Evolutionary conservation across 2,797 vertebrate genomes (phyloP), one percentile per base, ranked within the genome.

Genomic region (Heliangelus exortis): DNA sequence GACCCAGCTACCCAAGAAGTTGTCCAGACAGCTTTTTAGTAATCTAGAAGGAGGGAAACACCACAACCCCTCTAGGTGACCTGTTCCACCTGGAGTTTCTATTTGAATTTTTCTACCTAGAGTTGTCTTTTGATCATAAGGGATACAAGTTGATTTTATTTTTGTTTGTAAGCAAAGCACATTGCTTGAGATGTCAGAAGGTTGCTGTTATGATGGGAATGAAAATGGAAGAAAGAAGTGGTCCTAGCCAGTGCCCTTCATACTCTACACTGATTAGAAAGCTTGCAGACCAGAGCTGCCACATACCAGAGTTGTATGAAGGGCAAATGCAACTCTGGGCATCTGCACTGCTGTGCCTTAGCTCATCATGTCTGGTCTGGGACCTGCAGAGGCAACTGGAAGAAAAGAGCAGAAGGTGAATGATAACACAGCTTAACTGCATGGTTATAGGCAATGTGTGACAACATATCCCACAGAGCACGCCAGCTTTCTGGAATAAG

Each of bases 391-490:
- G 13, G 47, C 23, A 48, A 22, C 0, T 53, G 54, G 21, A 74
- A 89, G n/a, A 86, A 61, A 76, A 50, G 26, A 72, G 51, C 58
- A 54, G 7, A 31, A 78, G 43, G 47, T 90, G 66, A 75, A 65
- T 14, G 39, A 93, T 47, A 48, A 48, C 26, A 47, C 2, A 8
- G 4, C 22, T 82, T 28, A 58, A 51, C 33, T 69, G 19, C 11
- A 6, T 15, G 58, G 39, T 8, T 31, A 17, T 82, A 57, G 23
- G 9, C 31, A 82, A 15, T 14, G 8, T 8, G 16, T 21, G 54
- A 36, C 45, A n/a, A n/a, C 4, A 20, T 28, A 48, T 72, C 51
- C 73, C 63, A 80, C 21, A 43, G 65, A 78, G 19, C 29, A 68
- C 1, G 3, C 0, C 0, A 21, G 34, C 33, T 66, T 66, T 41